Conservation (phyloP, 2,888 invertebrate genomes). For the Synergus gifuensis region DNA sequence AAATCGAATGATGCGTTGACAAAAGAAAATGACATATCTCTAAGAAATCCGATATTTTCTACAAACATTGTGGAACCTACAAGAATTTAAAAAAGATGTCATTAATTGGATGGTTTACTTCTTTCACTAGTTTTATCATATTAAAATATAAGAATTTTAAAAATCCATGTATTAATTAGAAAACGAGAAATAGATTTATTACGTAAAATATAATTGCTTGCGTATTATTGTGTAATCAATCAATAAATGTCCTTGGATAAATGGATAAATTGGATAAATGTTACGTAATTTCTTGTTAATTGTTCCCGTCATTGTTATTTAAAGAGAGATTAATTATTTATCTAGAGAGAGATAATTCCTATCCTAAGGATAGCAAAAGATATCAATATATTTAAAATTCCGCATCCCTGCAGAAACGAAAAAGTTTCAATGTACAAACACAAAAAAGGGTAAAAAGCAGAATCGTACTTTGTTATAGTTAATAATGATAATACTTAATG, state of each 20-base stretch:
- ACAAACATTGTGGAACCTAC: neutral
- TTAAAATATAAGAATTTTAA: neutral
- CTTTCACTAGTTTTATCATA: neutral
- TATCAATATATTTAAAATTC: no score
- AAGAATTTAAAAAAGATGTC: slow-evolving; percentile 13
- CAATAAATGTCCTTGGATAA: neutral
- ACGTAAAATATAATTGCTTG: neutral
- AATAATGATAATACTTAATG: no score
- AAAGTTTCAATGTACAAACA: no score
- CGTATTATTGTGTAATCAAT: neutral
- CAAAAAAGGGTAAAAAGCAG: no score
- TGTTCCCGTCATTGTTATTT: neutral
- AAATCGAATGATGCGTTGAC: neutral
- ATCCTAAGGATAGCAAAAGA: no score
- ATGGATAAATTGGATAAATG: neutral
- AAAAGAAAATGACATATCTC: slow-evolving; percentile 22
- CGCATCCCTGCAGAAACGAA: no score
- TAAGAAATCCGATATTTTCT: slow-evolving; percentile 20
- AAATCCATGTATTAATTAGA: neutral
- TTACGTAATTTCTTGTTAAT: neutral
- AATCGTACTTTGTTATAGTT: no score
- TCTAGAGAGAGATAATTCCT: no score
- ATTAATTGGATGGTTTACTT: neutral
- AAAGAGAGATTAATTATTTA: neutral
- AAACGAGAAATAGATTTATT: neutral